Evolutionary conservation across 1,140 invertebrate genomes (phyloP), one percentile per base, ranked within the genome.

Genomic region (Agrypnia vestita): DNA sequence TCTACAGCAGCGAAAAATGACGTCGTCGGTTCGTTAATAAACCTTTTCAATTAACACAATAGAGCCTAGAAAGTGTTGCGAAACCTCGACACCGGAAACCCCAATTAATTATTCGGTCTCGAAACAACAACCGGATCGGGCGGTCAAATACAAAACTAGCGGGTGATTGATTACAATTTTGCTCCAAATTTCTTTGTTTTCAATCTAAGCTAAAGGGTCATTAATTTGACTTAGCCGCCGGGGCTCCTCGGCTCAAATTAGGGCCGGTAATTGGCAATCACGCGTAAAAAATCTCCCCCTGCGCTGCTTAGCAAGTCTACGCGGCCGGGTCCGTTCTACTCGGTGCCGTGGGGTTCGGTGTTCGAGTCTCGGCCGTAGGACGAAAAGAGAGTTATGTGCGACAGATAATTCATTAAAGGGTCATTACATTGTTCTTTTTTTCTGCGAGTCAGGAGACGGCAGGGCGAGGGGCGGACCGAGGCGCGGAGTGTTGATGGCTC

Each of bases 131-230:
- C n/a, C 49, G 49, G 11, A 3, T 35, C 11, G 49, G n/a, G 44
- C n/a, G 46, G 73, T 44, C 25, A 59, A 53, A 44, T 59, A 46
- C 73, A 59, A 61, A 75, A 75, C 53, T 59, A 56, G 51, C n/a
- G 13, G 11, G 15, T 75, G 73, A 75, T 75, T 75, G 73, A 75
- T 75, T 51, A 46, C 53, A 0, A 44, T 53, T 75, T 75, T 61
- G 73, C 53, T 61, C 73, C 43, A 61, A 75, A 59, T 75, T 75
- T 75, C 73, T 75, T 61, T 75, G 73, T 75, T 75, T 75, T 59
- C 73, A 75, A 75, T 75, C 53, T 56, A 15, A 13, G 12, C 53
- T 6, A 59, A 53, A 55, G 17, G 73, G 55, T 46, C 73, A 75
- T 75, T 75, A 75, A 59, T 75, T 75, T 49, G 64, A 11, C 51